Conservation (phyloP, 2,888 invertebrate species). For the Sphinx pinastri region DNA sequence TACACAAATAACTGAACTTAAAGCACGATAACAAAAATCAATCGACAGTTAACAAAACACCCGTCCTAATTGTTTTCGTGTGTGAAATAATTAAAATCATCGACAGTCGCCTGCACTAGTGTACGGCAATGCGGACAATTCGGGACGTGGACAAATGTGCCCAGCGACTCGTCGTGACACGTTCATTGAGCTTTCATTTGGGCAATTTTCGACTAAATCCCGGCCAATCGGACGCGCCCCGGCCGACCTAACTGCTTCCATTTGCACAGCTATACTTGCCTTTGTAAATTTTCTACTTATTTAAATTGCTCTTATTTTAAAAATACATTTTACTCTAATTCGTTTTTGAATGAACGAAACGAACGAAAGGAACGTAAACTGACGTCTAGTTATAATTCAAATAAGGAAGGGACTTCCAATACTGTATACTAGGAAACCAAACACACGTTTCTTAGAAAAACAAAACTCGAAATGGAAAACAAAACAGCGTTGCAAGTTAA, state of each 20-base stretch:
- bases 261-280: slow-evolving; percentile 61
- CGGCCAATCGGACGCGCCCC: slow-evolving; percentile 67
- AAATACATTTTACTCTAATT: no score
- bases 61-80: neutral
- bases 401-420: neutral
- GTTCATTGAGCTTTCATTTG: slow-evolving; percentile 83
- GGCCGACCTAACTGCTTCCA: slow-evolving; percentile 60
- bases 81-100: slow-evolving; percentile 33
- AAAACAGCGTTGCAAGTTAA: slow-evolving; percentile 7
- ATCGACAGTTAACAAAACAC: neutral
- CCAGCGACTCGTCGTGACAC: slow-evolving; percentile 77
- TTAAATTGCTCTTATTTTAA: neutral
- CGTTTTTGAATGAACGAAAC: no score
- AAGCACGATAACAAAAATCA: neutral
- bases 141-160: slow-evolving; percentile 80
- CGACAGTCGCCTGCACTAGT: slow-evolving; percentile 57
- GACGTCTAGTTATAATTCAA: neutral
- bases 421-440: neutral
- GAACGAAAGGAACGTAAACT: neutral
- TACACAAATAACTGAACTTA: neutral
- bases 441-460: slow-evolving; percentile 12
- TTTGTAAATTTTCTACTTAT: slow-evolving; percentile 9
- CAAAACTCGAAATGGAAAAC: neutral
- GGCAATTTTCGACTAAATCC: slow-evolving; percentile 81
- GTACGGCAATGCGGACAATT: slow-evolving; percentile 81